These are phyloP conservation scores for Cephus spinipes DNA, from an alignment of 2,888 invertebrate species.

Conservation along the genomic window DNA sequence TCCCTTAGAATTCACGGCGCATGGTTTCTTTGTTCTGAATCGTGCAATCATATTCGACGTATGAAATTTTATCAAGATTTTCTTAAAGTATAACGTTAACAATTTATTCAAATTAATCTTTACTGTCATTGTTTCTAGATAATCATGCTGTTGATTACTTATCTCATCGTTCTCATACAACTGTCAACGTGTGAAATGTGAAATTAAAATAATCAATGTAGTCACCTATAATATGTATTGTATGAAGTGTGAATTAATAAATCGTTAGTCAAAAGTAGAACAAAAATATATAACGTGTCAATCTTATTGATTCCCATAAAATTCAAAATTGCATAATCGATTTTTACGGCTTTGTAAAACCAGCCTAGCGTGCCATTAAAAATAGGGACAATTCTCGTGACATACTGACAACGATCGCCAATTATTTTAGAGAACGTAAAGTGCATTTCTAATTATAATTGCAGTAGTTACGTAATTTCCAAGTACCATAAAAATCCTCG, in stretches of 20 bases:
- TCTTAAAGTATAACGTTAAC: neutral
- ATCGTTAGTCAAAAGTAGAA: neutral
- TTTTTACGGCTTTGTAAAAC: neutral
- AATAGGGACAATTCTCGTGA: neutral
- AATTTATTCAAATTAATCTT: neutral
- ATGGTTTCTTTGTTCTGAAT: conserved; percentile 47
- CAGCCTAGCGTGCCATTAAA: neutral
- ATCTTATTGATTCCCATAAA: neutral
- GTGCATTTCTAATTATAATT: neutral
- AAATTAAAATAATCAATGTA: neutral
- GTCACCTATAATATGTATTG: neutral
- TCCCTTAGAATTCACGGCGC: conserved; percentile 46
- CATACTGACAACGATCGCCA: neutral
- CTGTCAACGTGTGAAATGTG: neutral
- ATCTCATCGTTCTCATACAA: neutral
- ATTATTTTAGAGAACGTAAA: neutral
- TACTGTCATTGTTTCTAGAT: neutral
- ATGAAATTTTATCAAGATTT: neutral
- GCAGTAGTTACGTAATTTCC: neutral
- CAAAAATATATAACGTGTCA: neutral
- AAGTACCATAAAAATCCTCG: neutral
- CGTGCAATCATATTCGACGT: conserved; percentile 9
- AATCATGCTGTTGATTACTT: neutral
- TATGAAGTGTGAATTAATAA: neutral
- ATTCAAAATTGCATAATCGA: neutral